A percentile compares a stretch with the other conserved stretches of the same genome.
Conservation (phyloP, 2,113 vertebrate species). For the Epinephelus lanceolatus region DNA sequence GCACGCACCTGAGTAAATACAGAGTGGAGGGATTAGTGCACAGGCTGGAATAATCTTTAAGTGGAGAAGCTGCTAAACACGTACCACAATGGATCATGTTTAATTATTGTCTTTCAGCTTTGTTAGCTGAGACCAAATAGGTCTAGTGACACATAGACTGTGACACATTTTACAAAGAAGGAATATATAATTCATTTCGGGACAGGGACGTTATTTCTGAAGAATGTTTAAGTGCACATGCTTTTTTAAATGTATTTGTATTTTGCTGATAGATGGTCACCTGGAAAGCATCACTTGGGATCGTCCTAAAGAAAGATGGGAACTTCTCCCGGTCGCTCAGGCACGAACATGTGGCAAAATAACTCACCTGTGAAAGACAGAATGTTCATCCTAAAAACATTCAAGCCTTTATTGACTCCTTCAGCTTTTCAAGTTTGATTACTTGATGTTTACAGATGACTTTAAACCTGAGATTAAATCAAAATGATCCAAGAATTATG, state of each 20-base stretch:
- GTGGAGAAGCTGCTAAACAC: background rate
- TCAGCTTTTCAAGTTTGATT: too few relatives aligned
- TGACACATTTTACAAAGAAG: background rate
- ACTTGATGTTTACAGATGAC: too few relatives aligned
- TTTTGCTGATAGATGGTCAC: background rate
- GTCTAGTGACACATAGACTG: background rate
- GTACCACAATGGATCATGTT: too few relatives aligned
- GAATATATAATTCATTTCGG: background rate
- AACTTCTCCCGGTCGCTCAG: constrained; percentile 14
- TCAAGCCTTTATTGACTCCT: too few relatives aligned
- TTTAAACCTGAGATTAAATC: too few relatives aligned
- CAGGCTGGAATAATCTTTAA: background rate
- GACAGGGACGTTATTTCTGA: background rate
- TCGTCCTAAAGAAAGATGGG: constrained; percentile 28
- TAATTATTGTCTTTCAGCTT: too few relatives aligned
- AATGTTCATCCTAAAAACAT: background rate
- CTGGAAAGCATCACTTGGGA: constrained; percentile 35
- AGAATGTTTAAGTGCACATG: background rate
- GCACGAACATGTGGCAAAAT: constrained; percentile 30
- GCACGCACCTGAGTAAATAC: constrained; percentile 25
- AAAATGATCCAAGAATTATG: too few relatives aligned
- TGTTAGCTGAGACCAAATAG: background rate
- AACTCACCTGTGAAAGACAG: constrained; percentile 17
- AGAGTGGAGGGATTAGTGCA: background rate
- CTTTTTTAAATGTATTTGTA: too few relatives aligned